Evolutionary conservation across 2,113 vertebrate genomes (phyloP).

Genomic region (Arenaria interpres): DNA sequence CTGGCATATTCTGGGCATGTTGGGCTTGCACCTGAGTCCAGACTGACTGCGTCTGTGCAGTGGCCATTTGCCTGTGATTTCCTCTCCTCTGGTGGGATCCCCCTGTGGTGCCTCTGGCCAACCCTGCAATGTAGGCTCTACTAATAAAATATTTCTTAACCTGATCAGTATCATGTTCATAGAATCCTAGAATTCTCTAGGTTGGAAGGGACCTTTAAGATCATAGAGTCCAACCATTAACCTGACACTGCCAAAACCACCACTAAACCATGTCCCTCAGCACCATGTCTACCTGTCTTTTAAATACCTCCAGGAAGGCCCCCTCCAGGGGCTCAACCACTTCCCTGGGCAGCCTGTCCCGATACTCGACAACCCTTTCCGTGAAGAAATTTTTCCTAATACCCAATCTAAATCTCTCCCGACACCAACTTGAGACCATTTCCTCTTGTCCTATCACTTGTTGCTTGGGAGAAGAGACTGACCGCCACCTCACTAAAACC

Average conservation of each 20-base stretch:
- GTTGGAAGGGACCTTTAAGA: not conserved
- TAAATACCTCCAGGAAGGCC: not conserved
- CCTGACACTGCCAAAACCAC: not conserved
- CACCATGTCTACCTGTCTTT: not conserved
- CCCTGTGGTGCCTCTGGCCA: not conserved
- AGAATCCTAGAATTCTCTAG: not conserved
- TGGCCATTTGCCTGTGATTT: not conserved
- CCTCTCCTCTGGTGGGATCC: not conserved
- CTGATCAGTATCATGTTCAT: not conserved
- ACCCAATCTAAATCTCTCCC: not conserved
- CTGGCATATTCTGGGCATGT: not conserved
- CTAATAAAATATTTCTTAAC: not conserved
- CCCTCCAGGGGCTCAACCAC: not conserved
- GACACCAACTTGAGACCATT: not conserved
- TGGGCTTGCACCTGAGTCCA: not conserved
- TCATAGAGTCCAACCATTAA: not conserved
- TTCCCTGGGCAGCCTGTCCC: not conserved
- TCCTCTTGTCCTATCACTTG: not conserved
- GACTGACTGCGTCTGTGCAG: not conserved
- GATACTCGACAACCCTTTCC: not conserved
- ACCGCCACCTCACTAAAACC: not conserved
- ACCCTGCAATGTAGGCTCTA: not conserved
- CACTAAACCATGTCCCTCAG: not conserved
- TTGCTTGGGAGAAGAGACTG: not conserved
- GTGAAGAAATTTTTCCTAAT: not conserved